Evolutionary conservation across 64 coral and sea anemone species (phyloP), one percentile per base, ranked within the genome.

Genomic region (Porites australiensis): DNA sequence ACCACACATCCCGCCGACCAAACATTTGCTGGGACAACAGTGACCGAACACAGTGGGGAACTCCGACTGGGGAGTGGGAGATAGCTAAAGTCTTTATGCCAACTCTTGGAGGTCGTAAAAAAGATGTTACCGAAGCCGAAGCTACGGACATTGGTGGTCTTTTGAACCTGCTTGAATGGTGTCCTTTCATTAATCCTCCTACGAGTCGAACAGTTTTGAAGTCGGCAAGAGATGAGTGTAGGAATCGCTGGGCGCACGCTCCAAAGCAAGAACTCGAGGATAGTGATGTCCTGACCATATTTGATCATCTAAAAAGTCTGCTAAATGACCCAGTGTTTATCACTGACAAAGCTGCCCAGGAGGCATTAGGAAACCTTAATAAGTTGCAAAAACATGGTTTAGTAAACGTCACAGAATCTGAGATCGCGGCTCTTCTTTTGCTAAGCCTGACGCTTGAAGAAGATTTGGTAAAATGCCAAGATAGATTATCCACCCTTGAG

Each of bases 31-130:
- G 85, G 84, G 87, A n/a, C 27, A 88, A 93, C 50, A 88, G 75
- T 79, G 55, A 50, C 18, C 70, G 92, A 70, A 27, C n/a, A 37
- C 68, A 93, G 13, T 93, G 92, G 92, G 84, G 75, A 15, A 6
- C 50, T 54, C 64, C 21, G 44, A 48, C 55, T 46, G 77, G 59
- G 8, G 64, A 76, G 4, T 93, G 92, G 92, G 92, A 93, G 16
- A 66, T 88, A n/a, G 91, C 91, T 50, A 93, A 93, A 79, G 5
- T 87, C 5, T 93, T 87, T 20, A 93, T 93, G 91, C 20, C 90
- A 47, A 45, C 50, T 8, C 92, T 93, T 77, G 71, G 71, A 74
- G 46, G 22, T 0, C 71, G 71, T 13, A 46, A 48, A 47, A 45
- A 2, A 9, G 23, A 45, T 4, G 44, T 74, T 6, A 12, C 13